Conservation (phyloP, 2,797 vertebrate genomes). For the Malacoraja senta region DNA sequence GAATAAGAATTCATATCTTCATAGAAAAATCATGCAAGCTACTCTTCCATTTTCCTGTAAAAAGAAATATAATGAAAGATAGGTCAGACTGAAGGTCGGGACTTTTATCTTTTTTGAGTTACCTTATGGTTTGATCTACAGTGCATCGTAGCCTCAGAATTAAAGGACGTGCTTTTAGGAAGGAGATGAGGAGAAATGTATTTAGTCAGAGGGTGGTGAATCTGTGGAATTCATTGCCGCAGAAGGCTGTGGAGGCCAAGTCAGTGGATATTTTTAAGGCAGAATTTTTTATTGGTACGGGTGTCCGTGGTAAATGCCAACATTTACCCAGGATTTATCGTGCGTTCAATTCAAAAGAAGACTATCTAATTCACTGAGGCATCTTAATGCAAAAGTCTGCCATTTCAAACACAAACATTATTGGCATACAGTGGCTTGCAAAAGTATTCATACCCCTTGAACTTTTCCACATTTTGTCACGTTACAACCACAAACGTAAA, state of each 20-base stretch:
- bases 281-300: too few species aligned
- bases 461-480: too few species aligned
- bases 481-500: too few species aligned
- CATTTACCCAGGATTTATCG: slow-evolving; percentile 20
- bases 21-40: not conserved
- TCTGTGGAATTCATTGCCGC: too few species aligned
- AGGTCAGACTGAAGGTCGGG: not conserved
- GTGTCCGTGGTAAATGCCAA: not conserved
- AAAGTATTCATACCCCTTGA: too few species aligned
- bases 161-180: too few species aligned
- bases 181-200: too few species aligned
- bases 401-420: slow-evolving; percentile 18
- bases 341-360: slow-evolving; percentile 8
- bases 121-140: not conserved
- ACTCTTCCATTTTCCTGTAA: not conserved
- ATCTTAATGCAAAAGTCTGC: not conserved
- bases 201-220: too few species aligned
- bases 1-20: not conserved
- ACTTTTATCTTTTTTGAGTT: not conserved
- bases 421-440: too few species aligned
- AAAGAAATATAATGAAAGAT: not conserved
- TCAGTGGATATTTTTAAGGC: too few species aligned
- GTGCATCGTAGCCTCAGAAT: too few species aligned
- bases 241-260: too few species aligned
- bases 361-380: slow-evolving; percentile 18